Evolutionary conservation across 2,113 vertebrate genomes (phyloP).

Genomic region (Tachycineta bicolor): DNA sequence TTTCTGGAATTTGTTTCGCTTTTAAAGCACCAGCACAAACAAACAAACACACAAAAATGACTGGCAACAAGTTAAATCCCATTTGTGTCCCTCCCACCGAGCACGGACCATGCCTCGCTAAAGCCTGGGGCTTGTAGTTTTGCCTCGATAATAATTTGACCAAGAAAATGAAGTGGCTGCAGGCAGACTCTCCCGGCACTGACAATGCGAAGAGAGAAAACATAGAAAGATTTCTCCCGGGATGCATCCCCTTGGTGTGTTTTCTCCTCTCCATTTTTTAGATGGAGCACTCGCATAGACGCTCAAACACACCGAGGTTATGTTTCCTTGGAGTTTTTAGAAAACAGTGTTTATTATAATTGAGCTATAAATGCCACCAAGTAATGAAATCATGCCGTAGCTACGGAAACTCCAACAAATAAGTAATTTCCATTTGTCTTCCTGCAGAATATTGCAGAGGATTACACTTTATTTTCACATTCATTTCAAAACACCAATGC

Average conservation of each 20-base stretch:
- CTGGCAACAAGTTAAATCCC: slow-evolving; percentile 62
- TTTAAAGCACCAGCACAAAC: slow-evolving; percentile 60
- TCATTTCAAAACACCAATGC: neutral
- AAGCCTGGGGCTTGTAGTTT: slow-evolving; percentile 10
- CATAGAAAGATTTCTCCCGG: neutral
- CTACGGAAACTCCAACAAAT: neutral
- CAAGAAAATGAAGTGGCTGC: neutral
- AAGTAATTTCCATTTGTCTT: neutral
- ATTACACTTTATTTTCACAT: neutral
- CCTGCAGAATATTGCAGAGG: neutral
- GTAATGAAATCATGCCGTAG: neutral
- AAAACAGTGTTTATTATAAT: slow-evolving; percentile 3
- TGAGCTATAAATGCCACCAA: neutral
- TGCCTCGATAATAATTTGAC: slow-evolving; percentile 12
- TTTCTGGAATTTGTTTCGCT: slow-evolving; percentile 54
- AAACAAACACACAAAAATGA: slow-evolving; percentile 55
- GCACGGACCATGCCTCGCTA: slow-evolving; percentile 30
- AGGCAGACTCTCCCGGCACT: neutral
- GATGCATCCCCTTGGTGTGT: neutral
- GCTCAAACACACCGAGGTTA: neutral
- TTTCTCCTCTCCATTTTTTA: neutral
- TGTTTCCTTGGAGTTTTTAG: neutral
- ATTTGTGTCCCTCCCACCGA: slow-evolving; percentile 62
- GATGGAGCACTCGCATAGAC: neutral
- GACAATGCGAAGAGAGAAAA: neutral